Conservation (phyloP, 2,113 vertebrate genomes). For the Bucco capensis region DNA sequence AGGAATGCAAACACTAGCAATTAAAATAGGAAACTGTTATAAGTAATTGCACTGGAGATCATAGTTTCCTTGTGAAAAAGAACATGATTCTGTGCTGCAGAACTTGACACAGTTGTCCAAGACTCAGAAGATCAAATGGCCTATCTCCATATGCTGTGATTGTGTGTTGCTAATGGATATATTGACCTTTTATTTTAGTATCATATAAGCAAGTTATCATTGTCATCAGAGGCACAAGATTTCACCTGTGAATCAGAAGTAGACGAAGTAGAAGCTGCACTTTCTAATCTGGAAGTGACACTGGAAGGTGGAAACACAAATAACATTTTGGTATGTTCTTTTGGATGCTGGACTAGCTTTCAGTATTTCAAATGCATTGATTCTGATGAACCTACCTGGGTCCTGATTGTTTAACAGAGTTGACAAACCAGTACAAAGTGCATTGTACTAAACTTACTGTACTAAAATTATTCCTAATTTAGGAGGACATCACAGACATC, state of each 20-base stretch:
- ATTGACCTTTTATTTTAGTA: slow-evolving; percentile 76
- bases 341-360: background rate
- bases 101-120: background rate
- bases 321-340: slow-evolving; percentile 82
- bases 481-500: slow-evolving; percentile 99
- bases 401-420: background rate
- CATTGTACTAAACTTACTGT: slow-evolving; percentile 34
- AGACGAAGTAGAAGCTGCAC: slow-evolving; percentile 93
- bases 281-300: slow-evolving; percentile 91
- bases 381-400: background rate
- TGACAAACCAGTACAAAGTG: background rate
- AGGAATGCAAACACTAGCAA: background rate
- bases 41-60: background rate
- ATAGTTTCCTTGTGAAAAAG: background rate
- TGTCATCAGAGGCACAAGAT: slow-evolving; percentile 78
- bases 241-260: slow-evolving; percentile 81
- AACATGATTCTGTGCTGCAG: background rate
- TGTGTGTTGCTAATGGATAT: background rate
- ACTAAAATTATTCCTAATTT: slow-evolving; percentile 60
- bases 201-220: slow-evolving; percentile 88
- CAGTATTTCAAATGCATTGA: background rate
- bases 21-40: background rate
- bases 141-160: background rate
- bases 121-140: background rate
- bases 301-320: slow-evolving; percentile 85